These are phyloP conservation scores for Philonicus albiceps DNA, from an alignment of 2,888 invertebrate genomes.

Conservation along the genomic window DNA sequence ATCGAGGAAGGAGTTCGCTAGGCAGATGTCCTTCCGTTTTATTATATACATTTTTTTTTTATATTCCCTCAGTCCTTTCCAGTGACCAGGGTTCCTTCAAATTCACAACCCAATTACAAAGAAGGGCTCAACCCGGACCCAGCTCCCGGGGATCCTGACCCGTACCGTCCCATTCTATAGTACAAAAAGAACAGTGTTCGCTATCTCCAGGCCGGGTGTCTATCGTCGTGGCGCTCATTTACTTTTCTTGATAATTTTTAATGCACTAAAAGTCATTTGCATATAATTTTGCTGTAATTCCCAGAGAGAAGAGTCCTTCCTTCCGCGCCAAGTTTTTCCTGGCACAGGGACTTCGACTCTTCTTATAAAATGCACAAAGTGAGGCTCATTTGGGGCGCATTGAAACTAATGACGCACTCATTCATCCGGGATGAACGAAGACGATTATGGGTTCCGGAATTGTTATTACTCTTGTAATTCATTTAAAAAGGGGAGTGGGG, in stretches of 20 bases:
- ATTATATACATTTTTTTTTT: too few relatives aligned
- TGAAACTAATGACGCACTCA: constrained; percentile 40
- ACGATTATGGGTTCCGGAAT: constrained; percentile 39
- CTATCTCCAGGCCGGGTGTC: background rate
- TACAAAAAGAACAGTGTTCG: background rate
- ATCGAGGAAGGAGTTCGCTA: background rate
- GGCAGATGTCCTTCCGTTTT: background rate
- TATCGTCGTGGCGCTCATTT: constrained; percentile 30
- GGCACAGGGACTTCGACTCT: background rate
- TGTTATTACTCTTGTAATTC: constrained; percentile 40
- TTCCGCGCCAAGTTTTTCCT: constrained; percentile 24
- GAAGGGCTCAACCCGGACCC: background rate
- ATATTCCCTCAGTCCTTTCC: background rate
- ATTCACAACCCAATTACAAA: constrained; percentile 3
- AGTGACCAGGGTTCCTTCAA: background rate
- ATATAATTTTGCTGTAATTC: constrained; percentile 36
- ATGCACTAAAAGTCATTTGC: constrained; percentile 41
- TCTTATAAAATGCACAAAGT: constrained; percentile 25
- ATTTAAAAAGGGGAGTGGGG: constrained; percentile 11
- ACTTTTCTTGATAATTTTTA: constrained; percentile 39
- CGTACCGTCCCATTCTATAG: background rate
- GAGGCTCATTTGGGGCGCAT: constrained; percentile 39
- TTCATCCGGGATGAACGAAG: constrained; percentile 41
- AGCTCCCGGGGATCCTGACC: background rate
- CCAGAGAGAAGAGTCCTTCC: constrained; percentile 3